Evolutionary conservation across 2,888 invertebrate species (phyloP).

Genomic region (Boloria selene): DNA sequence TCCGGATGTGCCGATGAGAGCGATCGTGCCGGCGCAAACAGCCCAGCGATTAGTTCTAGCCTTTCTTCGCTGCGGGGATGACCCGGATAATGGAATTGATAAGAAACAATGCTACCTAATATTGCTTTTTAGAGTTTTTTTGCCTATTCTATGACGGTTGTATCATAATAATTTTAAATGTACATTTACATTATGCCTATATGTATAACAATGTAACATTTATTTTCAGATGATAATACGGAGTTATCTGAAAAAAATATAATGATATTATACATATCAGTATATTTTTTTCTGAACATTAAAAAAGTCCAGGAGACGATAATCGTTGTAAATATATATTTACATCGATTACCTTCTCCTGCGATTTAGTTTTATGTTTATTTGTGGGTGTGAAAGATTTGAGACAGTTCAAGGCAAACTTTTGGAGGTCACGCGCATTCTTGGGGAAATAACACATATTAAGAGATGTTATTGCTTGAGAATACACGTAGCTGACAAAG

Average conservation of each 20-base stretch:
- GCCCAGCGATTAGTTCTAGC: constrained; percentile 72
- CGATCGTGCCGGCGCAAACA: constrained; percentile 71
- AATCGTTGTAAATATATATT: too few species aligned
- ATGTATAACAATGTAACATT: too few species aligned
- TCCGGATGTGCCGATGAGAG: constrained; percentile 59
- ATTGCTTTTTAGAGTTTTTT: constrained; percentile 15
- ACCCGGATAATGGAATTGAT: constrained; percentile 54
- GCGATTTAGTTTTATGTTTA: too few species aligned
- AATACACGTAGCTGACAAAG: constrained; percentile 99
- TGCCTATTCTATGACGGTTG: neutral
- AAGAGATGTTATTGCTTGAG: constrained; percentile 99
- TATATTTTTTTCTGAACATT: too few species aligned
- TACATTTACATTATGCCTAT: neutral
- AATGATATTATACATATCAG: neutral
- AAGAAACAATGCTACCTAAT: constrained; percentile 50
- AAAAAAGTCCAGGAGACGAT: too few species aligned
- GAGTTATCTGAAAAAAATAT: neutral
- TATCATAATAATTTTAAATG: neutral
- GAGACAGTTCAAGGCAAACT: constrained; percentile 26
- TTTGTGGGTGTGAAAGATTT: neutral
- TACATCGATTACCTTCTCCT: too few species aligned
- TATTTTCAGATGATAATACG: too few species aligned
- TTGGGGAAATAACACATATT: constrained; percentile 99
- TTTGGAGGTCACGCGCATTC: constrained; percentile 97
- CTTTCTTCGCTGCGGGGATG: constrained; percentile 56